Conservation (phyloP, 2,888 invertebrate species). For the Spicauda simplicius region DNA sequence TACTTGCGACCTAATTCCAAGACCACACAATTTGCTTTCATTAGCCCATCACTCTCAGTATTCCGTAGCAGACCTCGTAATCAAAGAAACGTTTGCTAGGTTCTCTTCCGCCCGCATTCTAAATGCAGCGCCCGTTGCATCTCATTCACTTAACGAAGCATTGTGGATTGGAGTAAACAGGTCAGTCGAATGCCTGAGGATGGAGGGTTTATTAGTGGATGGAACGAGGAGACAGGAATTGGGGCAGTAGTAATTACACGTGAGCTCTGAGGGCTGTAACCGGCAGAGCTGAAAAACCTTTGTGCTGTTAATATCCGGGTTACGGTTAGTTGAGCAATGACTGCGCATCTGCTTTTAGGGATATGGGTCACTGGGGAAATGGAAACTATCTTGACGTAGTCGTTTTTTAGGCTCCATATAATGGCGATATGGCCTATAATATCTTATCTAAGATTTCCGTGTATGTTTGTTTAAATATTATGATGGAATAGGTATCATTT, state of each 20-base stretch:
- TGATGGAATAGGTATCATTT: no score
- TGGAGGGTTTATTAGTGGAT: conserved; percentile 9
- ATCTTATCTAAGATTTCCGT: neutral
- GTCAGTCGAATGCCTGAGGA: conserved; percentile 26
- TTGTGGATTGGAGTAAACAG: conserved; percentile 30
- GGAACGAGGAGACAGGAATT: conserved; percentile 53
- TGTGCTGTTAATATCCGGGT: conserved; percentile 63
- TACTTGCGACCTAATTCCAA: conserved; percentile 18
- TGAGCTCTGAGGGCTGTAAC: conserved; percentile 58
- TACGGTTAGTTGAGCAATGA: conserved; percentile 65
- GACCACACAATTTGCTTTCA: conserved; percentile 16
- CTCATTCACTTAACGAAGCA: conserved; percentile 37
- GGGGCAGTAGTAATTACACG: conserved; percentile 73
- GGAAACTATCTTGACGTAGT: conserved; percentile 28
- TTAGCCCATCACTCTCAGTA: conserved; percentile 21
- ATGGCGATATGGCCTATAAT: conserved; percentile 3
- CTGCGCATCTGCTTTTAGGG: conserved; percentile 43
- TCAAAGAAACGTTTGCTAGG: conserved; percentile 26
- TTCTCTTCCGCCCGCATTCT: conserved; percentile 22
- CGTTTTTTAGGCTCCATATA: conserved; percentile 6
- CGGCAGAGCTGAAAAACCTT: conserved; percentile 67
- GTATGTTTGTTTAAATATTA: neutral
- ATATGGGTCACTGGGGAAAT: conserved; percentile 34
- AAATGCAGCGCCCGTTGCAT: conserved; percentile 32
- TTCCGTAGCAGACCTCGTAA: conserved; percentile 24